phyloP scores from a whole-genome alignment of 1,140 invertebrate species.

The Asobara japonica region DNA sequence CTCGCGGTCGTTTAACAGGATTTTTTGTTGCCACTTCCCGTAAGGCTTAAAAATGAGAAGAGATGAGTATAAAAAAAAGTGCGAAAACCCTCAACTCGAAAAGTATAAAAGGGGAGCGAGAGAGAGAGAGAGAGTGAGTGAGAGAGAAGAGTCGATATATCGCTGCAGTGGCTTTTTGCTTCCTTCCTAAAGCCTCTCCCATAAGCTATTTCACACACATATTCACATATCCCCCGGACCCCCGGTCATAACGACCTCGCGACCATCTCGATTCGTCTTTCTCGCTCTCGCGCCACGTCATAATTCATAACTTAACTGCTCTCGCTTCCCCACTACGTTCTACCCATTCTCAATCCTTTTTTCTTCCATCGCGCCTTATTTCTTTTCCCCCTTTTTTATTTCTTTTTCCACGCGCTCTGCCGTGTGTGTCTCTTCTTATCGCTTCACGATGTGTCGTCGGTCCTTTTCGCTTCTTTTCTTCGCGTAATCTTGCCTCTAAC shows the following conservation, averaged over 20 bases:
- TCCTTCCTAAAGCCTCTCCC: constrained; percentile 32
- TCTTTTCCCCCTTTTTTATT: constrained; percentile 18
- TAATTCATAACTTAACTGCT: constrained; percentile 66
- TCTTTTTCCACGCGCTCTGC: not conserved
- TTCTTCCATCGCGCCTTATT: no score
- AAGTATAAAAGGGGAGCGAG: constrained; percentile 31
- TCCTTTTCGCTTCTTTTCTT: constrained; percentile 3
- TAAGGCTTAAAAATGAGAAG: constrained; percentile 25
- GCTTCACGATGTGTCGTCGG: constrained; percentile 19
- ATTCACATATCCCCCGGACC: constrained; percentile 23
- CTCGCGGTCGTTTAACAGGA: constrained; percentile 43
- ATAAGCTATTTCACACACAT: constrained; percentile 7
- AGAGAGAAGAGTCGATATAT: constrained; percentile 38
- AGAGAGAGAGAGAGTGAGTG: no score
- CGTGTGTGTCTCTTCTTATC: constrained; percentile 28
- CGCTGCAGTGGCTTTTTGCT: constrained; percentile 49
- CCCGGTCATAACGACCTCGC: constrained; percentile 51
- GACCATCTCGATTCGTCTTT: constrained; percentile 58
- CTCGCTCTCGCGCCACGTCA: constrained; percentile 54
- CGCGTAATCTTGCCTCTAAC: not conserved
- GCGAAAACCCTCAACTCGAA: constrained; percentile 19
- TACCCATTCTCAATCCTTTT: constrained; percentile 19
- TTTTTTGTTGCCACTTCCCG: constrained; percentile 41
- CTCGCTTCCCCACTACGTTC: constrained; percentile 37
- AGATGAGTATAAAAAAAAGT: not conserved